Evolutionary conservation across 2,797 vertebrate species (phyloP).

Genomic region (Myioborus miniatus): DNA sequence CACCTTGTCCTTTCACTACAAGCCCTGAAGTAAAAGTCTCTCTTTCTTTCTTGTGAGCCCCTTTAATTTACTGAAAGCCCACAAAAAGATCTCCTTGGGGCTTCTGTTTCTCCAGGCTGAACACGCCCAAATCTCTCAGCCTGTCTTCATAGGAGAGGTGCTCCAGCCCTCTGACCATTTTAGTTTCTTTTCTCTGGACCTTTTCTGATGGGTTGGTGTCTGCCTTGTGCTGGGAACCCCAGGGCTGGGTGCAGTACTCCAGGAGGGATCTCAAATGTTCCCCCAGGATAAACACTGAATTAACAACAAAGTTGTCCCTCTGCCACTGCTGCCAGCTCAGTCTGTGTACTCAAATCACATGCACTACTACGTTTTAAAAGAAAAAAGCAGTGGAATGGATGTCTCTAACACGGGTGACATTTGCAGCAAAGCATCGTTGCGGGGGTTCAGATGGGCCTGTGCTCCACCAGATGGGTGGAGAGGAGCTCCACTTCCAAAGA

Average conservation of each 20-base stretch:
- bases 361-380: accelerated
- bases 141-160: background rate
- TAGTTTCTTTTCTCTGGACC: background rate
- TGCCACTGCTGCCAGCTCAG: background rate
- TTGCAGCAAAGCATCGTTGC: accelerated
- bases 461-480: accelerated
- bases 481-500: background rate
- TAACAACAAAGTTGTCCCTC: background rate
- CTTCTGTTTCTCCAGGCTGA: background rate
- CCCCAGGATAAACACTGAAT: background rate
- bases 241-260: background rate
- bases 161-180: background rate
- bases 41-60: background rate
- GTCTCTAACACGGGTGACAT: background rate
- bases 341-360: background rate
- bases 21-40: background rate
- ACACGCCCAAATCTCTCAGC: background rate
- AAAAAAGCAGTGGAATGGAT: background rate
- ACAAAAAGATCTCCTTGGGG: accelerated
- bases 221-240: background rate
- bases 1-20: background rate
- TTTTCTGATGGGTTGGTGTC: accelerated
- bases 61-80: background rate
- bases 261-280: background rate
- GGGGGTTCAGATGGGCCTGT: accelerated